Conservation (phyloP, 2,888 invertebrate species). For the Belgica antarctica region DNA sequence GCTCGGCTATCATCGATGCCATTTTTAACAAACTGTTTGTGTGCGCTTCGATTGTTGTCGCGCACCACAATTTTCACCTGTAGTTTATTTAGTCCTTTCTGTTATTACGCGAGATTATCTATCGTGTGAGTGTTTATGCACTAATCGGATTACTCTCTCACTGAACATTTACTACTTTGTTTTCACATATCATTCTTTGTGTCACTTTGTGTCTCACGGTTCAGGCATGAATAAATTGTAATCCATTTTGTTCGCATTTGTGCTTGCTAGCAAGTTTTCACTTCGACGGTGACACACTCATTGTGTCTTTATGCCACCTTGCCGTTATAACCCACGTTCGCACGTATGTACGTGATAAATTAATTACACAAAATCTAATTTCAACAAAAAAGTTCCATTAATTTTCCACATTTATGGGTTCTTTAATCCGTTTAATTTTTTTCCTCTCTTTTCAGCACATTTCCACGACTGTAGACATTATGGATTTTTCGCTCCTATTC, state of each 20-base stretch:
- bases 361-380: constrained; percentile 38
- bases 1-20: constrained; percentile 21
- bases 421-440: constrained; percentile 33
- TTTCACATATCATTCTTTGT: not conserved
- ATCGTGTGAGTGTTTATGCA: not conserved
- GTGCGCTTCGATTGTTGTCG: too few relatives aligned
- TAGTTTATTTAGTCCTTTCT: not conserved
- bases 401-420: constrained; percentile 24
- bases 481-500: constrained; percentile 8
- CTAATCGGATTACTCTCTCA: too few relatives aligned
- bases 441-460: constrained; percentile 31
- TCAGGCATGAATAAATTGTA: constrained; percentile 16
- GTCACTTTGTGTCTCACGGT: not conserved
- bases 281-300: not conserved
- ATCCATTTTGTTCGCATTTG: constrained; percentile 15
- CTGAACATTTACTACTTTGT: too few relatives aligned
- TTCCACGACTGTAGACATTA: not conserved
- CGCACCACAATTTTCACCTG: constrained; percentile 7
- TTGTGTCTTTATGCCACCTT: not conserved
- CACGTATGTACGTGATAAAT: constrained; percentile 34
- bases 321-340: constrained; percentile 17
- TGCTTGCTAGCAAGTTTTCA: not conserved
- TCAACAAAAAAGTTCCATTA: constrained; percentile 32
- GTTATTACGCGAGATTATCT: not conserved
- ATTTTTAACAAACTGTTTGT: too few relatives aligned